phyloP scores from a whole-genome alignment of 2,113 vertebrate genomes.

The Bungarus multicinctus region DNA sequence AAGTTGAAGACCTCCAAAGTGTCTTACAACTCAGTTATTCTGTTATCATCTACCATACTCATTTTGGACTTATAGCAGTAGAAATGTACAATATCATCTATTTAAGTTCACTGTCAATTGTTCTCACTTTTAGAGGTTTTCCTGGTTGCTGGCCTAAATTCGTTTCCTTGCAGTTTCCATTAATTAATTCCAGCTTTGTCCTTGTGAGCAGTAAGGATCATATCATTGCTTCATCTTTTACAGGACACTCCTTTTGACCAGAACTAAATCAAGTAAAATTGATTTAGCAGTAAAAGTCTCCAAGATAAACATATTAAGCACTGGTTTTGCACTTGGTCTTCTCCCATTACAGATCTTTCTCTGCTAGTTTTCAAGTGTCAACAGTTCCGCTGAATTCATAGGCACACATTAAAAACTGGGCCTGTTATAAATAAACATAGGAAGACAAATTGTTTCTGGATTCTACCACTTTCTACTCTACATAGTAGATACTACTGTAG shows the following conservation, averaged over 20 bases:
- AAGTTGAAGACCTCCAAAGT: not conserved
- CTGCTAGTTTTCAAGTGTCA: not conserved
- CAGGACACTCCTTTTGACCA: not conserved
- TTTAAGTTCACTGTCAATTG: not conserved
- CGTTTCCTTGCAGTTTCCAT: not conserved
- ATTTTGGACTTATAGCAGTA: not conserved
- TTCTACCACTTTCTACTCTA: not conserved
- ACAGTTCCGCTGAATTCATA: not conserved
- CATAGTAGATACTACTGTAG: not conserved
- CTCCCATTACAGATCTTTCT: not conserved
- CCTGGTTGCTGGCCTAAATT: not conserved
- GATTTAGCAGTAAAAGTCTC: not conserved
- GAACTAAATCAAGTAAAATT: not conserved
- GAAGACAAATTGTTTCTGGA: not conserved
- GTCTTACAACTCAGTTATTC: not conserved
- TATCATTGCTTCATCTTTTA: not conserved
- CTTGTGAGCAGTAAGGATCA: not conserved
- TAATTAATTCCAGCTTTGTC: not conserved
- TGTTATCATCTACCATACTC: not conserved
- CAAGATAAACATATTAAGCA: not conserved
- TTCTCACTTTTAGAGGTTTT: not conserved
- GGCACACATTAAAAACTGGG: not conserved
- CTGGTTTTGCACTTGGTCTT: not conserved
- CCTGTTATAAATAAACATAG: not conserved
- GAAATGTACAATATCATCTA: not conserved